Evolutionary conservation across 1,140 invertebrate species (phyloP).

Genomic region (Drosophila truncata): DNA sequence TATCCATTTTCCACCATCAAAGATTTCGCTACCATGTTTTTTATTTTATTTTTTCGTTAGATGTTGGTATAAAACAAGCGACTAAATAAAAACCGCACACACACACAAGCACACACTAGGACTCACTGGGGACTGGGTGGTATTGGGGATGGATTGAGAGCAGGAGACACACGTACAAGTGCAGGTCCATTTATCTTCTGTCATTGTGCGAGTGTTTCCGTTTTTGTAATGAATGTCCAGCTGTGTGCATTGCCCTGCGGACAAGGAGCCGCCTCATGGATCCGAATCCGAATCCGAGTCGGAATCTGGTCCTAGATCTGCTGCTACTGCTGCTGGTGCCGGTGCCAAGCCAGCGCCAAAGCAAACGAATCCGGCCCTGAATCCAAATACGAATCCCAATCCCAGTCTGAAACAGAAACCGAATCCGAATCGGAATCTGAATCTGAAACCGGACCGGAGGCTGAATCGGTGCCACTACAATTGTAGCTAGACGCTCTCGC

Average conservation of each 20-base stretch:
- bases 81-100: slow-evolving; percentile 80
- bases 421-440: slow-evolving; percentile 26
- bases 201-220: slow-evolving; percentile 81
- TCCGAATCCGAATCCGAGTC: slow-evolving; percentile 26
- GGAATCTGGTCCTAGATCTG: slow-evolving; percentile 35
- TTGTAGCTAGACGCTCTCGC: slow-evolving; percentile 65
- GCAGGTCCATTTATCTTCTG: slow-evolving; percentile 82
- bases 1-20: slow-evolving; percentile 77
- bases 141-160: slow-evolving; percentile 27
- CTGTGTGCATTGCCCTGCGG: slow-evolving; percentile 79
- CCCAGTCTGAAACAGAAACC: slow-evolving; percentile 25
- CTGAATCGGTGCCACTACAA: slow-evolving; percentile 54
- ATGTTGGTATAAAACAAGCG: slow-evolving; percentile 78
- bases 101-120: slow-evolving; percentile 33
- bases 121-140: slow-evolving; percentile 6
- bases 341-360: slow-evolving; percentile 42
- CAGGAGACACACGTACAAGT: slow-evolving; percentile 72
- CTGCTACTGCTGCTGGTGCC: slow-evolving; percentile 13
- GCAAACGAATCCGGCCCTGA: slow-evolving; percentile 37
- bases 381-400: slow-evolving; percentile 25
- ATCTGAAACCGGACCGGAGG: slow-evolving; percentile 13
- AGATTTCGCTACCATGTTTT: slow-evolving; percentile 47
- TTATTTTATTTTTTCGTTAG: slow-evolving; percentile 33
- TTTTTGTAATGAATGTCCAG: slow-evolving; percentile 83
- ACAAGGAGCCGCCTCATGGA: slow-evolving; percentile 35